Base-by-base conservation (phyloP, 1,140 invertebrate species). In the Mizuhopecten yessoensis region DNA sequence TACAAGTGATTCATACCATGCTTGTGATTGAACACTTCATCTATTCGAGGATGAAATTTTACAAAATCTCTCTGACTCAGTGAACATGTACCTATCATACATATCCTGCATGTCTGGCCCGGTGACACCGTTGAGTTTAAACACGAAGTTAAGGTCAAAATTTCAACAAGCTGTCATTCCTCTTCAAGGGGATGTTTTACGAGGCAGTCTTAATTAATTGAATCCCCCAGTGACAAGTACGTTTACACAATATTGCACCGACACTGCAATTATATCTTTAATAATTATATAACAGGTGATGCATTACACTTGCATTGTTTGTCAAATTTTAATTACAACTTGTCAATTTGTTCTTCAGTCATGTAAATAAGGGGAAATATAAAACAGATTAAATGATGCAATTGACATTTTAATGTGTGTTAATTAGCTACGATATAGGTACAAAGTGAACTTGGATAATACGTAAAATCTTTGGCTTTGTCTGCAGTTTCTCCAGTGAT, bases 171-270 rank as follows among this genome's bases (percentile, higher is more conserved):
- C 57, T 75, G 57, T 75, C 57, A 29, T 75, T 75, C 29, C 57
- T 29, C 11, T 23, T n/a, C 57, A 75, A 29, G 57, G 57, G 20
- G 11, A 49, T 49, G 45, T 49, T 49, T 49, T 49, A 49, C 45
- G 45, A 75, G 57, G 23, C n/a, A 75, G 57, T 29, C 17, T 75
- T 75, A 75, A 75, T 75, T 75, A 75, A 75, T 75, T 75, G n/a
- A 75, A 29, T 75, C 29, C 57, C 57, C 29, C n/a, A 2, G 57
- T 45, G 42, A 15, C 42, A 39, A 39, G 13, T 39, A n/a, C n/a
- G n/a, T n/a, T 39, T 39, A 57, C 7, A 75, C n/a, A 75, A 75
- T 29, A 17, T 17, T 75, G 57, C 17, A 29, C 57, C n/a, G 57
- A 75, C 57, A 29, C n/a, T 29, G 57, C 57, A 17, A 75, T n/a